Base-by-base conservation (phyloP, 2,888 invertebrate genomes). In the Drosophila prolongata region DNA sequence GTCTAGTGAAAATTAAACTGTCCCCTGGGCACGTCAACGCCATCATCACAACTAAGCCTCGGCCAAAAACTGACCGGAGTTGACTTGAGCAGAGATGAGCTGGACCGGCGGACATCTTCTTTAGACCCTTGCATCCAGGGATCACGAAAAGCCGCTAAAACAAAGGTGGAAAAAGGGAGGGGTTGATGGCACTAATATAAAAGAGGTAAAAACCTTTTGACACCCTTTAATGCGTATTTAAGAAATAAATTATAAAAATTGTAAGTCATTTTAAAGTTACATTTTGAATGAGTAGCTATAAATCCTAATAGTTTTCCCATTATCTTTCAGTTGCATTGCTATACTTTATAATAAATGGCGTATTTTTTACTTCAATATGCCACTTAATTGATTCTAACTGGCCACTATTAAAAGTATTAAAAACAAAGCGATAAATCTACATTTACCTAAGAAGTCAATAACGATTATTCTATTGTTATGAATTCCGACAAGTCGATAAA, bases 1-100 rank as follows among this genome's bases (percentile, higher is more conserved):
- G 80, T 66, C 86, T 79, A 80, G 87, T 84, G 83, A 84, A 87
- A 84, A 84, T 84, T 84, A 87, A 84, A 84, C 83, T 87, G 87
- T 84, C 83, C 83, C 83, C 87, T 84, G 85, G 83, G 87, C 87
- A 83, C 81, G 79, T 86, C 84, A 80, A 70, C 80, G 64, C 64
- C 56, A 71, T 56, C 70, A 62, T 56, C 54, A 64, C 61, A 50
- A 40, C 54, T 55, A 24, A 42, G 53, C 50, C 67, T 61, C 56
- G 56, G 70, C 64, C 75, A 59, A 68, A 46, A 64, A 37, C 37
- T 61, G 42, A 50, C 16, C 58, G 34, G 40, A 57, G 61, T 13
- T 58, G 46, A 49, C 49, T 35, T 37, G 27, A 24, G n/a, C 19
- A 30, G 61, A 37, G 55, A 13, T 55, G 27, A 55, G 49, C 52